Evolutionary conservation across 2,113 vertebrate species (phyloP).

Genomic region (Ellobius talpinus): DNA sequence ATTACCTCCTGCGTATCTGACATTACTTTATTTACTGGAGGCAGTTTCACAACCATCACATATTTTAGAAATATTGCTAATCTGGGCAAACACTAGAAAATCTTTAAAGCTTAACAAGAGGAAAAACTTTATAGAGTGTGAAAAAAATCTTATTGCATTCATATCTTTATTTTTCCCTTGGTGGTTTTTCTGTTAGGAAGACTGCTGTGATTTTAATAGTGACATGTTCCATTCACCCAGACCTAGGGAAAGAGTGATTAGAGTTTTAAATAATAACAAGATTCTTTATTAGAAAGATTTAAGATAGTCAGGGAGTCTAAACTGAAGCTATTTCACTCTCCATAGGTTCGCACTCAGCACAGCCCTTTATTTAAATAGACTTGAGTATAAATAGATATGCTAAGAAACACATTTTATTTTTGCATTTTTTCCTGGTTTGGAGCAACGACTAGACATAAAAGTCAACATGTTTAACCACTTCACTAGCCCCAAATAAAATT

Average conservation of each 20-base stretch:
- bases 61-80: constrained; percentile 76
- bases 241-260: constrained; percentile 57
- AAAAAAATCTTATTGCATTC: constrained; percentile 72
- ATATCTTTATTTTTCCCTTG: constrained; percentile 78
- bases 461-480: not conserved
- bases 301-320: constrained; percentile 37
- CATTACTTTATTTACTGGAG: constrained; percentile 35
- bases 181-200: constrained; percentile 78
- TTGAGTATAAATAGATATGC: not conserved
- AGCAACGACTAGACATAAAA: not conserved
- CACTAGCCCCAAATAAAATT: not conserved
- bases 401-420: not conserved
- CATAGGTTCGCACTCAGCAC: not conserved
- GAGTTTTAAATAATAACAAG: constrained; percentile 69
- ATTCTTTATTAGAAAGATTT: constrained; percentile 64
- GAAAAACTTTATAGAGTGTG: constrained; percentile 79
- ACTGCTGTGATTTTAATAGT: constrained; percentile 81
- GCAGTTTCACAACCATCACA: constrained; percentile 54
- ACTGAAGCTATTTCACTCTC: constrained; percentile 31
- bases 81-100: constrained; percentile 77
- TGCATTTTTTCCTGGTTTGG: not conserved
- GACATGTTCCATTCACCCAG: constrained; percentile 61
- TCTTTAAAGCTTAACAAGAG: constrained; percentile 83
- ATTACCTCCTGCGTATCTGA: constrained; percentile 24
- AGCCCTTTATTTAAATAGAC: constrained; percentile 5